phyloP scores from a whole-genome alignment of 2,113 vertebrate genomes.

The Agapornis roseicollis region DNA sequence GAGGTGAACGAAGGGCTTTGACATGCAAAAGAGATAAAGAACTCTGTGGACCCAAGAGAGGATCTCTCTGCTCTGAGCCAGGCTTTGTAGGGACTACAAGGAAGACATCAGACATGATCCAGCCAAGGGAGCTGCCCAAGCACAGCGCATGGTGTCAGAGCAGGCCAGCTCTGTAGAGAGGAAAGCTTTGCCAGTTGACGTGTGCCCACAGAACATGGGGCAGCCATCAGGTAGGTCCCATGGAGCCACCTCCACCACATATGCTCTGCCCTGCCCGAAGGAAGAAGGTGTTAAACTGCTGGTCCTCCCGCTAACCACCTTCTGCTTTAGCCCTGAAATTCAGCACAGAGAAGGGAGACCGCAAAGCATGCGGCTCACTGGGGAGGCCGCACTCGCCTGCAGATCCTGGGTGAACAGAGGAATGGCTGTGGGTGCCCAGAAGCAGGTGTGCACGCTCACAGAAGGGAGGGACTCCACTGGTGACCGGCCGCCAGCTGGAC shows the following conservation, averaged over 20 bases:
- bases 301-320: background rate
- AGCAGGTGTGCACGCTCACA: accelerated
- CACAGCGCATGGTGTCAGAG: accelerated
- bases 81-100: background rate
- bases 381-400: accelerated
- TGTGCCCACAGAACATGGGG: background rate
- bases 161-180: background rate
- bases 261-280: accelerated
- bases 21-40: background rate
- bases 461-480: no score
- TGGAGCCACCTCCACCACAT: accelerated
- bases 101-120: background rate
- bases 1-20: background rate
- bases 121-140: background rate
- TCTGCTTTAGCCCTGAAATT: background rate
- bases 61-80: background rate
- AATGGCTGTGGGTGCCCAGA: background rate
- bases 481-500: no score
- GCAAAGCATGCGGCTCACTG: accelerated
- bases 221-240: background rate
- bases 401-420: accelerated
- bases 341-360: background rate
- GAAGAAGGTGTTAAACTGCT: slow-evolving; percentile 46
- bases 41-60: background rate
- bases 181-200: background rate